Conservation (phyloP, 2,797 vertebrate species). For the Gila robusta region DNA sequence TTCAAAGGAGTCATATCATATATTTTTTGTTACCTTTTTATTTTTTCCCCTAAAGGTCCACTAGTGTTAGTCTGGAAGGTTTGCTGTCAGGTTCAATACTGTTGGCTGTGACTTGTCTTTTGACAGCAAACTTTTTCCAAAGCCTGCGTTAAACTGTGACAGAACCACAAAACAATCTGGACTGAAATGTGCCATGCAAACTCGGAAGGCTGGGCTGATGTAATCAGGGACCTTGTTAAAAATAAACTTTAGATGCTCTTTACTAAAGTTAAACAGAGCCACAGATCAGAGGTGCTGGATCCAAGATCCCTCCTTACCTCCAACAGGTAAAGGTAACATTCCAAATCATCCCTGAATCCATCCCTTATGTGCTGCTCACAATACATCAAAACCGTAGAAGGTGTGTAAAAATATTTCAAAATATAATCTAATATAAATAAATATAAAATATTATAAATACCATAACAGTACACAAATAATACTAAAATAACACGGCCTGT, state of each 20-base stretch:
- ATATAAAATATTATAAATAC: too few relatives aligned
- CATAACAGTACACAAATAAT: neutral
- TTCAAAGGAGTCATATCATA: neutral
- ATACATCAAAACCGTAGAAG: neutral
- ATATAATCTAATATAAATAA: too few relatives aligned
- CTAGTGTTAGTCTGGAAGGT: neutral
- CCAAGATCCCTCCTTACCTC: conserved; percentile 1
- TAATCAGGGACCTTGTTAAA: conserved; percentile 29
- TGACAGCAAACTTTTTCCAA: neutral
- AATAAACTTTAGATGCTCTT: conserved; percentile 7
- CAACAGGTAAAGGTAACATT: neutral
- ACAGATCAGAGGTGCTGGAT: neutral
- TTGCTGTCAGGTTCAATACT: conserved; percentile 3
- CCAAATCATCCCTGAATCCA: neutral
- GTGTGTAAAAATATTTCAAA: neutral
- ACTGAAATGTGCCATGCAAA: neutral
- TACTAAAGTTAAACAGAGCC: neutral
- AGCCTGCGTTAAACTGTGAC: conserved; percentile 1
- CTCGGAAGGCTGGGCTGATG: neutral
- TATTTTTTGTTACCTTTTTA: neutral
- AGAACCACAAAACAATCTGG: neutral
- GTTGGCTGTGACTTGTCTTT: neutral
- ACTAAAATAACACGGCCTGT: too few relatives aligned
- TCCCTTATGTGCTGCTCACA: neutral
- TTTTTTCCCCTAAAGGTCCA: neutral